Evolutionary conservation across 2,888 invertebrate species (phyloP), one percentile per base, ranked within the genome.

Genomic region (Ichneumon xanthorius): DNA sequence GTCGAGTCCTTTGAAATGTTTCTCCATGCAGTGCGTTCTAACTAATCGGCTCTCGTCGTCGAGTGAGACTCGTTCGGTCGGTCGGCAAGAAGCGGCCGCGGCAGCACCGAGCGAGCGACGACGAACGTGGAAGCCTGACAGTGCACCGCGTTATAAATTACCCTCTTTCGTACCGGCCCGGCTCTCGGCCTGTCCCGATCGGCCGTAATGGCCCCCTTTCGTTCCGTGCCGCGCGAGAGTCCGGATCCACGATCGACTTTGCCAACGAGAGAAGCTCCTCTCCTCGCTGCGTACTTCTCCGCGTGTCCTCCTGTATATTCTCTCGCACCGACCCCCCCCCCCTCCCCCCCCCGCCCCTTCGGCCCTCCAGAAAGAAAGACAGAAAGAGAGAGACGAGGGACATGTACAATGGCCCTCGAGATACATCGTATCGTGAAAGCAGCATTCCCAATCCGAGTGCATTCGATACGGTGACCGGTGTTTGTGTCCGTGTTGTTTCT

Each of bases 161-260:
- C 85, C 85, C 82, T 86, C 83, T 83, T 86, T 86, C 85, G 85
- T 83, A 80, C 63, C 11, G 40, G 58, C 53, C 71, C 55, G 70
- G 40, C 72, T 50, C 72, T 45, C 9, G 58, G 77, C 71, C 58
- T 72, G 67, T 85, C 85, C 76, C 85, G 85, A 85, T 85, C 85
- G 48, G n/a, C 67, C 83, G 72, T 86, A 86, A 86, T 86, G 85
- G 85, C 85, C 85, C 85, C 83, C 77, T 86, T 86, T 86, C 83
- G 77, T 80, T 78, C 85, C 85, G 81, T 63, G 77, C 65, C 50
- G 71, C 58, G 37, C 48, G 61, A 68, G 67, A 81, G 63, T 85
- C 84, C 77, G 79, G 75, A 79, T 85, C 80, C 80, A 63, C 61
- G 80, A 86, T 86, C 85, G 85, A 82, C 83, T 85, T 77, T 72